These are phyloP conservation scores for Pelusios castaneus DNA, from an alignment of 2,113 vertebrate species.

Conservation along the genomic window DNA sequence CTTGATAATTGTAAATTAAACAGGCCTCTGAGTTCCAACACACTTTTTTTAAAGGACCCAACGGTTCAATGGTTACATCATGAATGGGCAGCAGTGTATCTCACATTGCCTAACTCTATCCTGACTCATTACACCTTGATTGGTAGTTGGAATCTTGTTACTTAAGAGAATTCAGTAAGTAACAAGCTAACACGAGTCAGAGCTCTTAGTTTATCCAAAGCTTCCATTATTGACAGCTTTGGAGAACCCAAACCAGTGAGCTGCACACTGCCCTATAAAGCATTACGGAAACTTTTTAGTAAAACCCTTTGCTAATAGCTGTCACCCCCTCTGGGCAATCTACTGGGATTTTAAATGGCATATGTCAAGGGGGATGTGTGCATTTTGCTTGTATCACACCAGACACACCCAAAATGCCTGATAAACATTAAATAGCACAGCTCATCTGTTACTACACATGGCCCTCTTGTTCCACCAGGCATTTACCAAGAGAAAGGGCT, in stretches of 20 bases:
- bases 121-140: neutral
- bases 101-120: neutral
- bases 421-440: neutral
- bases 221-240: neutral
- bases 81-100: neutral
- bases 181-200: neutral
- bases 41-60: too few species aligned
- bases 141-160: neutral
- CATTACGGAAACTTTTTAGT: neutral
- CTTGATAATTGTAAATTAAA: too few species aligned
- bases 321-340: neutral
- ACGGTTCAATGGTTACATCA: neutral
- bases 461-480: neutral
- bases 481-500: neutral
- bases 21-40: too few species aligned
- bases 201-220: neutral
- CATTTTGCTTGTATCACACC: neutral
- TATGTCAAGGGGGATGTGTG: neutral
- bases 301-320: neutral
- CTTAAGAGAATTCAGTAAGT: neutral
- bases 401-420: neutral
- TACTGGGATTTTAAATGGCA: neutral
- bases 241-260: neutral
- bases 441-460: neutral
- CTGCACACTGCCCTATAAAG: neutral